Conservation (phyloP, 2,888 invertebrate genomes). For the Netelia virgata region DNA sequence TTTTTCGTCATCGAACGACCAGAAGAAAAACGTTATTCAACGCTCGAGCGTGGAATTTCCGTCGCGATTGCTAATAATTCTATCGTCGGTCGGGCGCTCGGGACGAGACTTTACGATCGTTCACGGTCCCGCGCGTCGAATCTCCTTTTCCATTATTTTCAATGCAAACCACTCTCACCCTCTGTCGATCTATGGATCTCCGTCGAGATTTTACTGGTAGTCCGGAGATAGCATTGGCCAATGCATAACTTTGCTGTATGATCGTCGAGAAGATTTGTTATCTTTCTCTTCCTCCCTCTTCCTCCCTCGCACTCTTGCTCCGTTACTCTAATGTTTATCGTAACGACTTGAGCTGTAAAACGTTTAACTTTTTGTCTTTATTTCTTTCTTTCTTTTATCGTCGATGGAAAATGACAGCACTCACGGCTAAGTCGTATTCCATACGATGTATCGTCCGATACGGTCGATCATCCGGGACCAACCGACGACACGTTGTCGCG, state of each 20-base stretch:
- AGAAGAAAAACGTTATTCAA: constrained; percentile 18
- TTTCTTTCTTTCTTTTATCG: not conserved
- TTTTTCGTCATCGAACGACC: not conserved
- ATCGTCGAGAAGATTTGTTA: constrained; percentile 21
- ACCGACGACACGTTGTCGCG: no score
- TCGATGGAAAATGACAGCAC: constrained; percentile 2
- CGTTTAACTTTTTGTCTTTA: not conserved
- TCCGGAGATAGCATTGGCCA: constrained; percentile 21
- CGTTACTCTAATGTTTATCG: constrained; percentile 30
- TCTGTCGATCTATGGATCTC: not conserved
- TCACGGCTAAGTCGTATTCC: not conserved
- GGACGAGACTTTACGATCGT: constrained; percentile 16
- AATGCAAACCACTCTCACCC: constrained; percentile 3
- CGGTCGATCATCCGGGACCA: not conserved
- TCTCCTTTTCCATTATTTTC: constrained; percentile 9
- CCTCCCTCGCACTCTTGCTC: not conserved
- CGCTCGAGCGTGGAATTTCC: constrained; percentile 18
- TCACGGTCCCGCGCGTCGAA: not conserved
- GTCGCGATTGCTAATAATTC: constrained; percentile 22
- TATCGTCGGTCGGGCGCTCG: not conserved
- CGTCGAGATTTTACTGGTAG: constrained; percentile 4
- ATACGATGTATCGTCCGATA: not conserved
- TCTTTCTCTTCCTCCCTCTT: not conserved
- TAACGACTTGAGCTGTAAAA: constrained; percentile 12
- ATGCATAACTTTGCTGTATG: constrained; percentile 6